Evolutionary conservation across 2,113 vertebrate genomes (phyloP).

Genomic region (Antechinus flavipes): DNA sequence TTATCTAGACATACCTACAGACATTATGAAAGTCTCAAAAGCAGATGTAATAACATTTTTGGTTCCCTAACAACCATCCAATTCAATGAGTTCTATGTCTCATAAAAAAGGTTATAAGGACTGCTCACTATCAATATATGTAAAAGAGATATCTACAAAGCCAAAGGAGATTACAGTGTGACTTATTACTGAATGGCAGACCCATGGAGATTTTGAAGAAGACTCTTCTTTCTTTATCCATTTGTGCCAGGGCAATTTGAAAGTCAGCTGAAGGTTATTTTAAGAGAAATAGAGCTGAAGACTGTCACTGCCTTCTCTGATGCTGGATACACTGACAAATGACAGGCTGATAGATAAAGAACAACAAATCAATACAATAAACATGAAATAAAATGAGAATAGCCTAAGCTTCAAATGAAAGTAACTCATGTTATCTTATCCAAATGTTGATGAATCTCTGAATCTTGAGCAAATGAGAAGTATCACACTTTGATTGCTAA

Average conservation of each 20-base stretch:
- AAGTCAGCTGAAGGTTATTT: background rate
- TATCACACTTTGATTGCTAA: background rate
- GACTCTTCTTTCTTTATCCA: background rate
- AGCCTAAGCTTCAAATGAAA: background rate
- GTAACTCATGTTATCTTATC: background rate
- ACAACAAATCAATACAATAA: background rate
- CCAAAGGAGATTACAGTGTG: background rate
- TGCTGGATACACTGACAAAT: background rate
- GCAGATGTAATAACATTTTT: slow-evolving; percentile 38
- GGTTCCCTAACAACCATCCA: slow-evolving; percentile 43
- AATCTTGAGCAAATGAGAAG: background rate
- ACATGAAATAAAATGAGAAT: background rate
- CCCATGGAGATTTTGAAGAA: background rate
- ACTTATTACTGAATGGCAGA: background rate
- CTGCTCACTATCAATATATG: background rate
- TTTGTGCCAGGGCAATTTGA: background rate
- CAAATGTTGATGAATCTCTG: background rate
- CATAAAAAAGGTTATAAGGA: background rate
- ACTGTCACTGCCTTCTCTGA: background rate
- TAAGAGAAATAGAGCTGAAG: background rate
- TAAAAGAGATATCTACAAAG: background rate
- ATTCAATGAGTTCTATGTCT: background rate
- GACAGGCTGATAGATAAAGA: background rate
- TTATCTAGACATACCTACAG: slow-evolving; percentile 24
- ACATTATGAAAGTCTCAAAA: slow-evolving; percentile 36